Conservation (phyloP, 2,888 invertebrate genomes). For the Hypselothyrea guttata region DNA sequence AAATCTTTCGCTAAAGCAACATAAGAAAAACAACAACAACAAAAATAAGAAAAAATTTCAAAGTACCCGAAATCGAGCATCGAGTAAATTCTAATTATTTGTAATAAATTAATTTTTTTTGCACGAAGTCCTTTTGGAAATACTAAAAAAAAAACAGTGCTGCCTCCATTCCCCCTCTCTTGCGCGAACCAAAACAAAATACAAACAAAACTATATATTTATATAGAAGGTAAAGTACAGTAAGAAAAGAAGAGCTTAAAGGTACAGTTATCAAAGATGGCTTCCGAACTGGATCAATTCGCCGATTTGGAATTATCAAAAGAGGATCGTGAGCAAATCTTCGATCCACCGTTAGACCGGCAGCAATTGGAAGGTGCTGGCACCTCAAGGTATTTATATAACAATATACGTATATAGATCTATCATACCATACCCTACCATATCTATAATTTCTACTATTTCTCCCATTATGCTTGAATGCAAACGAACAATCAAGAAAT, state of each 20-base stretch:
- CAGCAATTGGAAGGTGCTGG: conserved; percentile 83
- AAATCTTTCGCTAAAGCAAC: conserved; percentile 3
- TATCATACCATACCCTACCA: not conserved
- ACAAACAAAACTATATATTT: too few relatives aligned
- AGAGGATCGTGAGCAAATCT: conserved; percentile 89
- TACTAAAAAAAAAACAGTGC: not conserved
- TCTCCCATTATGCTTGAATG: not conserved
- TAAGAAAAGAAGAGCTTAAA: conserved; percentile 13
- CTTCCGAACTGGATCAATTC: conserved; percentile 85
- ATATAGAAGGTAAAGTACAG: not conserved
- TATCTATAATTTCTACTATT: not conserved
- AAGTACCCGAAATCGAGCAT: too few relatives aligned
- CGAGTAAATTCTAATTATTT: too few relatives aligned
- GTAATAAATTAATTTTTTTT: too few relatives aligned
- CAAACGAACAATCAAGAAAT: too few relatives aligned
- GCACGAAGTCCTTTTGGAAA: not conserved
- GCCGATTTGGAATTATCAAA: conserved; percentile 87
- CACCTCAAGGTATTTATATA: conserved; percentile 81
- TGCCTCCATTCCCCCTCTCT: too few relatives aligned
- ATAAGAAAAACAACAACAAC: not conserved
- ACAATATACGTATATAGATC: not conserved
- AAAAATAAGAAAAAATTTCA: not conserved
- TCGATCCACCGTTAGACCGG: conserved; percentile 84
- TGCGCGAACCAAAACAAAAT: too few relatives aligned
- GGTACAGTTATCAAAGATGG: conserved; percentile 70